Evolutionary conservation across 2,888 invertebrate genomes (phyloP), one percentile per base, ranked within the genome.

Genomic region (Drosophila colorata): DNA sequence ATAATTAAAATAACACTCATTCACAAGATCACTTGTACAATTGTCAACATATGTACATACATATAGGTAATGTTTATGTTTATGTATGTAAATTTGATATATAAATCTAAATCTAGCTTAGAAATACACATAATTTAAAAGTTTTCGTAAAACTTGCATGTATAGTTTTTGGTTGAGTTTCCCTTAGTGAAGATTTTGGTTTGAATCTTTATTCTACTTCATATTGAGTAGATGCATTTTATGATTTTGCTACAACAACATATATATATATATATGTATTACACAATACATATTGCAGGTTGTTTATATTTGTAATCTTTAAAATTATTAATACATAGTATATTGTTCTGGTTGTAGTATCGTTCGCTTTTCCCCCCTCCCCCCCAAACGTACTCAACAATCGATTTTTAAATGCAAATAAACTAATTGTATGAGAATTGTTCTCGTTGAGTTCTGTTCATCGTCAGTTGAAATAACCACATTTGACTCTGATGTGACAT

Each of bases 141-240:
- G 83, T 82, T 85, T 86, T 79, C 53, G 37, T 43, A 80, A 80
- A 81, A 82, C 87, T 79, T 82, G 49, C 43, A 40, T 59, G 38
- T 18, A 44, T 40, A 66, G 41, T 77, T 83, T 81, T 82, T 75
- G 84, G 84, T 74, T 77, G 47, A 66, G 73, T 76, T 72, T 69
- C 60, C 55, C 44, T 59, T 76, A 43, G 43, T 69, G 65, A 67
- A 68, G 48, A 57, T 74, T 81, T 81, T 81, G 84, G 80, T 83
- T 80, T 76, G 38, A 55, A 70, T 58, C 33, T 38, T 59, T 31
- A 44, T 57, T 11, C 33, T 33, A 33, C 13, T 33, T 41, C 7
- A 43, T 52, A 52, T 28, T 44, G 31, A 8, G 25, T 47, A 43
- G n/a, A 16, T 37, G 9, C 28, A n/a, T 46, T 16, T 16, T 31